These are phyloP conservation scores for Pheosia gnoma DNA, from an alignment of 2,888 invertebrate species.

Conservation along the genomic window DNA sequence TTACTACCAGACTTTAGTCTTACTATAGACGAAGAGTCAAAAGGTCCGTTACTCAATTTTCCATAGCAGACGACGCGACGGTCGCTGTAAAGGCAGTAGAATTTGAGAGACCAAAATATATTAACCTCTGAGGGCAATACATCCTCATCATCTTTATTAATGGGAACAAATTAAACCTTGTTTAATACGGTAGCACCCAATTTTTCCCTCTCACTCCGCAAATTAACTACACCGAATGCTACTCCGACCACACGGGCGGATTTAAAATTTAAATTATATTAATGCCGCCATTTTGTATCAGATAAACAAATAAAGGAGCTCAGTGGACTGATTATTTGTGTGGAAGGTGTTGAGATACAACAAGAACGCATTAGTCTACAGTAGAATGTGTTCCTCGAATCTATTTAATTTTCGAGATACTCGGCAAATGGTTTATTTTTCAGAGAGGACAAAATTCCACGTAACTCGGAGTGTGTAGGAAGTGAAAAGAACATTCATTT, in stretches of 20 bases:
- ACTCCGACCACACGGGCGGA: conserved; percentile 61
- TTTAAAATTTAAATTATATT: conserved; percentile 54
- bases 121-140: conserved; percentile 52
- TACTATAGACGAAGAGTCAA: too few relatives aligned
- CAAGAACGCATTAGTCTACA: background rate
- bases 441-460: background rate
- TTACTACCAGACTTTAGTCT: too few relatives aligned
- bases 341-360: background rate
- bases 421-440: background rate
- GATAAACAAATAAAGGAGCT: background rate
- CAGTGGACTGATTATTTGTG: conserved; percentile 3
- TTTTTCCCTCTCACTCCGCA: conserved; percentile 72
- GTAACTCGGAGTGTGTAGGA: background rate
- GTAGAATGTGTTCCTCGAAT: background rate
- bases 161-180: conserved; percentile 74
- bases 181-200: conserved; percentile 61
- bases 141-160: conserved; percentile 76
- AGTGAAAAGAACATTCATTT: background rate
- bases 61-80: background rate
- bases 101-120: conserved; percentile 35
- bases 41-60: background rate
- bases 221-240: conserved; percentile 77
- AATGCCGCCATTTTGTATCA: conserved; percentile 24
- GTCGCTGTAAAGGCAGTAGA: conserved; percentile 10
- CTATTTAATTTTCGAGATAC: background rate